Conservation (phyloP, 2,113 vertebrate genomes). For the Diglossa brunneiventris region DNA sequence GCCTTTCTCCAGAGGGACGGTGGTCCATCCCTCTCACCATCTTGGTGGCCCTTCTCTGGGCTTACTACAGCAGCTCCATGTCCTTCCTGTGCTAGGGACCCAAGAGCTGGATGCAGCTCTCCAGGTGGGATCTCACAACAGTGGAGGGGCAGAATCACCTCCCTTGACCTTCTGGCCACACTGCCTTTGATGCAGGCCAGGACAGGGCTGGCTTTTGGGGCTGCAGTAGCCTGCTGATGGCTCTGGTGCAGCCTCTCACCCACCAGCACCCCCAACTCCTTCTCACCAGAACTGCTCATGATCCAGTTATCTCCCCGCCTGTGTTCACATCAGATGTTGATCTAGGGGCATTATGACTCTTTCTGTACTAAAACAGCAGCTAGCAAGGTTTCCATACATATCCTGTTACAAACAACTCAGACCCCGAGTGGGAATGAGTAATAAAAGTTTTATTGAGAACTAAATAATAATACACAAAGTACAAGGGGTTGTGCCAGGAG, state of each 20-base stretch:
- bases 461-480: neutral
- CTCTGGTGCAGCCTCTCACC: neutral
- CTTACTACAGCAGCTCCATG: neutral
- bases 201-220: neutral
- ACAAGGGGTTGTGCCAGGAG: fast-evolving
- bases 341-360: neutral
- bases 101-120: neutral
- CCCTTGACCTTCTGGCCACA: neutral
- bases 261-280: neutral
- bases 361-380: neutral
- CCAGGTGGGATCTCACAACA: fast-evolving
- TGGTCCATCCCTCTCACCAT: neutral
- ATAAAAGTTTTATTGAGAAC: neutral
- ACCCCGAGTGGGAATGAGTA: neutral
- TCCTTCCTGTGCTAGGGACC: neutral
- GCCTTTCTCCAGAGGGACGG: neutral
- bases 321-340: neutral
- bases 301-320: too few species aligned
- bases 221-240: too few species aligned
- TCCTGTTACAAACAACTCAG: neutral
- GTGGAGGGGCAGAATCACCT: neutral
- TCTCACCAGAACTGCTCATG: neutral
- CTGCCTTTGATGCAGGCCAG: neutral
- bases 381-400: neutral
- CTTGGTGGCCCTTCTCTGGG: neutral